Base-by-base conservation (phyloP, 2,888 invertebrate genomes). In the Trissoscelio sp. region DNA sequence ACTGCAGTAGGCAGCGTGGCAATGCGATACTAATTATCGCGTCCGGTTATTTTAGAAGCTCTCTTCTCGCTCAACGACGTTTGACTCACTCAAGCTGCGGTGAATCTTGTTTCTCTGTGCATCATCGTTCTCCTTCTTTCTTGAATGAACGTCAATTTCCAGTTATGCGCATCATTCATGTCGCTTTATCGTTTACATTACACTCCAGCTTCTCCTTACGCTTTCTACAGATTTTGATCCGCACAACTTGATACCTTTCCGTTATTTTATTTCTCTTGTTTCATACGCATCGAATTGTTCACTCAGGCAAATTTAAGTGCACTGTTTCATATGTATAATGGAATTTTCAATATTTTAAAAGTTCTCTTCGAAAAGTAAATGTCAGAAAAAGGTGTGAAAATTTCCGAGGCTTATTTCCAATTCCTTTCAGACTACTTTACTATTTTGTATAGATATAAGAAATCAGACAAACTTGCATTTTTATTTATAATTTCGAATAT, bases 21-120 rank as follows among this genome's bases (percentile, higher is more conserved):
- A 81, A 69, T 34, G 74, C 53, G 86, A 87, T 87, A 86, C 83
- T 82, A 85, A 87, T 87, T 87, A 88, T 86, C 87, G 62, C 84
- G 83, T 88, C 86, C 85, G 86, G 85, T 85, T 73, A 74, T 74
- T 81, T 81, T 74, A 83, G 57, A 74, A 57, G 74, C 66, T 70
- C 60, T 57, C 12, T 44, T 62, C 66, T 72, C 66, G 55, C 46
- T 20, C 42, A 64, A 37, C 72, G 60, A 60, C 46, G 60, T 60
- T 42, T 58, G 55, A 42, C 51, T 72, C 44, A 74, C 67, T 60
- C 57, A 44, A n/a, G n/a, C 1, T 34, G 34, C 11, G 18, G 28
- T 44, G 44, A 48, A 31, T 60, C 72, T 79, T 67, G 44, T 46
- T 69, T 42, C 31, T n/a, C n/a, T 20, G 14, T 51, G 42, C 69